Base-by-base conservation (phyloP, 1,140 invertebrate species). In the Ceratina japonica region DNA sequence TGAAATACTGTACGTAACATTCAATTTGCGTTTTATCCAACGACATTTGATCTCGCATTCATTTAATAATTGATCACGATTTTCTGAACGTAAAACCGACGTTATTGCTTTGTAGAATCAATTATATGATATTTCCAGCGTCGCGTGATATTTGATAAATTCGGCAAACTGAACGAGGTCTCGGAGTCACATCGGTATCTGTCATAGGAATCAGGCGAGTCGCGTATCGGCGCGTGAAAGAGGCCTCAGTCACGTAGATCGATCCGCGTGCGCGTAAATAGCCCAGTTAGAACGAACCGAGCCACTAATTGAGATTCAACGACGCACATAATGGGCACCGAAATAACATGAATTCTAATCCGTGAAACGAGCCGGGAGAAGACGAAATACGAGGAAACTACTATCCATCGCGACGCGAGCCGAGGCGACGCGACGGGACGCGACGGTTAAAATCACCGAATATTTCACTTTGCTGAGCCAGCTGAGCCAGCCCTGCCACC, bases 261-360 rank as follows among this genome's bases (percentile, higher is more conserved):
- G 66, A 77, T 69, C 13, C n/a, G 27, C n/a, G 49, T 44, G 20
- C 52, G 27, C 68, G 49, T 80, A 83, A 80, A 77, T 78, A 62
- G 16, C 64, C 56, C n/a, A 59, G 70, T 76, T 72, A 81, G 75
- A 64, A 64, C 61, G 52, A 61, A 74, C 70, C 37, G 61, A 76
- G 72, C 75, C 89, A 86, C 91, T 91, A 92, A 92, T 92, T 91
- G 89, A 90, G 90, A 92, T 90, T 91, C 89, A 91, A 87, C 89
- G 90, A 87, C 81, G 87, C 86, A 83, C 87, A 87, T 91, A 91
- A 92, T 90, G 88, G 37, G 88, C 74, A 79, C 63, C 85, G 90
- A 88, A 91, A 91, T 91, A 91, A 91, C 89, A 91, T 84, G 88
- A 87, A 92, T 92, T 91, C 89, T 90, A 90, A 91, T 91, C 87